A percentile compares a stretch with the other conserved stretches of the same genome.
Evolutionary conservation across 1,140 invertebrate species (phyloP).

Genomic region (Drosophila dunni): DNA sequence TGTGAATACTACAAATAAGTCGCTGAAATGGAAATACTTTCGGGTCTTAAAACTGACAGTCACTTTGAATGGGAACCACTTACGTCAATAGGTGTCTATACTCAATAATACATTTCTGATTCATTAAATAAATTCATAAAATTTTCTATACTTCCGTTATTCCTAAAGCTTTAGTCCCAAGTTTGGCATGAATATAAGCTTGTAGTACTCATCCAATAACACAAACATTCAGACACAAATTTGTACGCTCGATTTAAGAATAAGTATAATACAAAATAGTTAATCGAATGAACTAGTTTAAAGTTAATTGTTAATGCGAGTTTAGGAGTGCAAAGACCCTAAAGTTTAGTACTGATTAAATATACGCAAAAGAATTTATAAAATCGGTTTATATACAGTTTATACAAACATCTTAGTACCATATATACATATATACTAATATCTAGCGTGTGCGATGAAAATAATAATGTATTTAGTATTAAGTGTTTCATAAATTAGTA

Average conservation of each 20-base stretch:
- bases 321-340: constrained; percentile 35
- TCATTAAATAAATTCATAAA: too few relatives aligned
- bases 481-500: not conserved
- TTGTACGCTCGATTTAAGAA: constrained; percentile 5
- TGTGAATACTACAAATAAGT: too few relatives aligned
- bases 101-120: too few relatives aligned
- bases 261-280: constrained; percentile 50
- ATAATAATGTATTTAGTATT: constrained; percentile 21
- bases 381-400: constrained; percentile 74
- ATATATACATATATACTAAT: constrained; percentile 7
- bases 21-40: too few relatives aligned
- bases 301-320: constrained; percentile 72
- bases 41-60: too few relatives aligned
- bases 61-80: too few relatives aligned
- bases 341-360: constrained; percentile 74
- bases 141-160: not conserved
- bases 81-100: too few relatives aligned
- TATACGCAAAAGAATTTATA: constrained; percentile 79
- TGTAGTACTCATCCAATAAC: not conserved
- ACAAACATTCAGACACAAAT: constrained; percentile 29
- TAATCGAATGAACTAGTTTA: constrained; percentile 40
- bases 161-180: not conserved
- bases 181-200: not conserved
- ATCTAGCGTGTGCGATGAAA: constrained; percentile 28
- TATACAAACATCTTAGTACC: constrained; percentile 30